phyloP scores from a whole-genome alignment of 2,113 vertebrate genomes.

The Herpailurus yagouaroundi region DNA sequence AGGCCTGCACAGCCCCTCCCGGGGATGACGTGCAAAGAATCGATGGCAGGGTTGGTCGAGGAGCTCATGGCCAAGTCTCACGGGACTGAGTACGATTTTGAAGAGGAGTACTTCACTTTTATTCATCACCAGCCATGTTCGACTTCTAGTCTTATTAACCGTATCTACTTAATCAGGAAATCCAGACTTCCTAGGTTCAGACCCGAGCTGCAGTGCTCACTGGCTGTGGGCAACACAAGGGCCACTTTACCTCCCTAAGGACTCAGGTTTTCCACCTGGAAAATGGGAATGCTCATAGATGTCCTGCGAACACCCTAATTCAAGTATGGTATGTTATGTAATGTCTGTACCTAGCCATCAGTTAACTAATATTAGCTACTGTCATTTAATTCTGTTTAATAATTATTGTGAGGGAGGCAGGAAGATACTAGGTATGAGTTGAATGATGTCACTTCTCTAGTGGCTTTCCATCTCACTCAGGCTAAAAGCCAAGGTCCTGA shows the following conservation, averaged over 20 bases:
- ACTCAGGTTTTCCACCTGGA: neutral
- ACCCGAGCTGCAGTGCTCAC: neutral
- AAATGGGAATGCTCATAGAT: neutral
- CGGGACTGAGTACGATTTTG: neutral
- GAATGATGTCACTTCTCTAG: too few species aligned
- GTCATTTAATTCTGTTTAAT: too few species aligned
- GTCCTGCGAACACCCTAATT: neutral
- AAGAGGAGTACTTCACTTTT: neutral
- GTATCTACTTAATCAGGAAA: neutral
- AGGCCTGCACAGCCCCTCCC: fast-evolving
- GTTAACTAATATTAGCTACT: neutral
- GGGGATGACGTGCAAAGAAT: fast-evolving
- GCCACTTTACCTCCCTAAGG: neutral
- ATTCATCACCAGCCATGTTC: neutral
- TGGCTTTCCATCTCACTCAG: neutral
- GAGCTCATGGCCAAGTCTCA: fast-evolving
- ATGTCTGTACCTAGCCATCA: too few species aligned
- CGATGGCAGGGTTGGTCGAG: fast-evolving
- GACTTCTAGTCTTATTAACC: neutral
- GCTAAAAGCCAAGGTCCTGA: neutral
- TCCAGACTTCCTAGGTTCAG: neutral
- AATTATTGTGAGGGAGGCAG: neutral
- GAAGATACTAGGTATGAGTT: neutral
- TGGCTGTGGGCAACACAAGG: fast-evolving
- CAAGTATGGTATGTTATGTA: neutral